Evolutionary conservation across 2,888 invertebrate species (phyloP).

Genomic region (Microctonus hyperodae): DNA sequence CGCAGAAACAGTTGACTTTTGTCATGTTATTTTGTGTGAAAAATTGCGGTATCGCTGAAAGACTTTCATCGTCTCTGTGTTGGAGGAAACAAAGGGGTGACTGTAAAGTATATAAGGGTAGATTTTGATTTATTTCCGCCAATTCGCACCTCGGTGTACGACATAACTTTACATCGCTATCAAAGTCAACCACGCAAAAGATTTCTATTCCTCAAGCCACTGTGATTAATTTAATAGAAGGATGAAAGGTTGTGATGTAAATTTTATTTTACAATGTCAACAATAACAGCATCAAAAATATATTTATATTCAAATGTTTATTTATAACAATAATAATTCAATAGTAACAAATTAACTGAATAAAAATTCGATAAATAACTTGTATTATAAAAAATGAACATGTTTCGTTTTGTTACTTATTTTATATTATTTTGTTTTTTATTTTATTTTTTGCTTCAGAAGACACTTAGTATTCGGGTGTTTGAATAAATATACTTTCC

Average conservation of each 20-base stretch:
- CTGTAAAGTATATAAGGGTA: not conserved
- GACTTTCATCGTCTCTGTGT: not conserved
- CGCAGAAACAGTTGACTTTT: not conserved
- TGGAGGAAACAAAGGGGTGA: not conserved
- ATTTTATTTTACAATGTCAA: not conserved
- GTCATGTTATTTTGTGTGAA: not conserved
- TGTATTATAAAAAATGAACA: not conserved
- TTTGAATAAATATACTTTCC: constrained; percentile 35
- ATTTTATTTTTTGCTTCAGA: not conserved
- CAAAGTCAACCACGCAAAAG: not conserved
- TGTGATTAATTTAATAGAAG: constrained; percentile 12
- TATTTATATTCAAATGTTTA: constrained; percentile 42
- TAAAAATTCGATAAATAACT: constrained; percentile 24
- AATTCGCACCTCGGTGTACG: not conserved
- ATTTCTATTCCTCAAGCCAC: not conserved
- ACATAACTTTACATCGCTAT: not conserved
- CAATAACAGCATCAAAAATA: not conserved
- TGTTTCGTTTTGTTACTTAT: too few relatives aligned
- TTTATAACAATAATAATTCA: constrained; percentile 43
- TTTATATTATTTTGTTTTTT: constrained; percentile 11
- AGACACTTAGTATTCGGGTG: constrained; percentile 24
- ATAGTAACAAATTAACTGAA: constrained; percentile 33
- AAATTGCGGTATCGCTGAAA: not conserved
- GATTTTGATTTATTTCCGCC: not conserved
- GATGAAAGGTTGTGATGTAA: not conserved